phyloP scores from a whole-genome alignment of 2,888 invertebrate genomes.

The Sesia bembeciformis region DNA sequence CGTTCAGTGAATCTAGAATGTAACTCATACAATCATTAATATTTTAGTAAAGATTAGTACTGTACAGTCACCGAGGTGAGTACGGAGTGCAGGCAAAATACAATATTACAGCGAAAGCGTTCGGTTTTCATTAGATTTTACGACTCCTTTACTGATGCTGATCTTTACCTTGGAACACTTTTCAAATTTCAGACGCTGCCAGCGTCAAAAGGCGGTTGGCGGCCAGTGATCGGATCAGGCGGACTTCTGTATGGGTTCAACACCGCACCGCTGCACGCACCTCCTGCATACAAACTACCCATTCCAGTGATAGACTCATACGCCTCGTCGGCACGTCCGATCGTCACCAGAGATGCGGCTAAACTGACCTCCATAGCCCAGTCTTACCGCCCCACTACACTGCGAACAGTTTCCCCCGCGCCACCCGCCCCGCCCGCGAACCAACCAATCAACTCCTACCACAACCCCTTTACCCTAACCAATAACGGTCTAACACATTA shows the following conservation, averaged over 20 bases:
- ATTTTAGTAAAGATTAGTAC: too few relatives aligned
- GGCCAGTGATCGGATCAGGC: slow-evolving; percentile 71
- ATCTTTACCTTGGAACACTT: not conserved
- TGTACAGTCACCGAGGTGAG: too few relatives aligned
- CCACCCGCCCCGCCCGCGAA: slow-evolving; percentile 35
- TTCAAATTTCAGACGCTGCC: slow-evolving; percentile 55
- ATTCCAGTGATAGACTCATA: slow-evolving; percentile 43
- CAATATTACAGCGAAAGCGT: too few relatives aligned
- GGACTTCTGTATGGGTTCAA: slow-evolving; percentile 49
- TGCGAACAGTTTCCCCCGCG: slow-evolving; percentile 38
- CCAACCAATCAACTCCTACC: slow-evolving; percentile 62
- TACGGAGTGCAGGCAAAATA: not conserved
- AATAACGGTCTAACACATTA: slow-evolving; percentile 46
- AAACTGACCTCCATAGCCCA: slow-evolving; percentile 66
- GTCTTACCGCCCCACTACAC: slow-evolving; percentile 60
- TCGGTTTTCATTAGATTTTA: too few relatives aligned
- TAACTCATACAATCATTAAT: too few relatives aligned
- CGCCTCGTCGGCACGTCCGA: slow-evolving; percentile 54
- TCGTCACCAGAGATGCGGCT: slow-evolving; percentile 46
- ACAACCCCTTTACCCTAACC: slow-evolving; percentile 50
- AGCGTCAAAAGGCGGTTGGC: slow-evolving; percentile 76
- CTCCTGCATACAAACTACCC: slow-evolving; percentile 47
- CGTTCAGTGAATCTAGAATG: too few relatives aligned
- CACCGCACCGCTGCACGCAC: slow-evolving; percentile 48
- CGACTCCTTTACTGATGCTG: too few relatives aligned